Evolutionary conservation across 2,797 vertebrate species (phyloP).

Genomic region (Glossophaga mutica): DNA sequence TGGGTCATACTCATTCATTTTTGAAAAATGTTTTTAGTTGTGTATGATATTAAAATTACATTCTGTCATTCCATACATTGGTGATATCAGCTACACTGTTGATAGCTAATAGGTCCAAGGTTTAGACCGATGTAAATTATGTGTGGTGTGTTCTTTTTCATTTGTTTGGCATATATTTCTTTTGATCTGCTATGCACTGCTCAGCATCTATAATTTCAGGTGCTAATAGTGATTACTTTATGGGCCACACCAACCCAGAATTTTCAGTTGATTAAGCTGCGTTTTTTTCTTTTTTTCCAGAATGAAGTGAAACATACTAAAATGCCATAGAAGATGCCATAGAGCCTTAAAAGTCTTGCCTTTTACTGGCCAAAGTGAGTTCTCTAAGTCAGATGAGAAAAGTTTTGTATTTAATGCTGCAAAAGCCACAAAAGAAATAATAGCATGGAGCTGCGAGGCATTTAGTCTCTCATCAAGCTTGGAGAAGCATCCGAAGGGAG

Average conservation of each 20-base stretch:
- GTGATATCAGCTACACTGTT: neutral
- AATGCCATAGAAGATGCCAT: neutral
- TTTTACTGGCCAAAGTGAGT: neutral
- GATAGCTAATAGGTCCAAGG: neutral
- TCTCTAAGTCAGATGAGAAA: neutral
- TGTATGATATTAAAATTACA: slow-evolving; percentile 16
- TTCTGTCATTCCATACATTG: neutral
- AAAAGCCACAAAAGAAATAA: neutral
- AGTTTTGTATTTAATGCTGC: neutral
- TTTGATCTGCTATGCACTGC: neutral
- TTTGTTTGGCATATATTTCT: neutral
- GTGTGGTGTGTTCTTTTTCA: neutral
- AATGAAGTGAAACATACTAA: neutral
- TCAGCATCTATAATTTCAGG: neutral
- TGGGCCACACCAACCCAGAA: neutral
- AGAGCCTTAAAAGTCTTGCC: neutral
- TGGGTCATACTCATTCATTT: slow-evolving; percentile 64
- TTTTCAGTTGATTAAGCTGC: neutral
- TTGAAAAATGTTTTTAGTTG: slow-evolving; percentile 45
- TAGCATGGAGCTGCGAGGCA: accelerated
- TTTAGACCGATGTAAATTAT: neutral
- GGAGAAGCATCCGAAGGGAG: neutral
- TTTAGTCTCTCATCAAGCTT: neutral
- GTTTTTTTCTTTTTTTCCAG: neutral
- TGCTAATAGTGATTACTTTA: neutral